Evolutionary conservation across 2,113 vertebrate species (phyloP), one percentile per base, ranked within the genome.

Genomic region (Pangasianodon gigas): DNA sequence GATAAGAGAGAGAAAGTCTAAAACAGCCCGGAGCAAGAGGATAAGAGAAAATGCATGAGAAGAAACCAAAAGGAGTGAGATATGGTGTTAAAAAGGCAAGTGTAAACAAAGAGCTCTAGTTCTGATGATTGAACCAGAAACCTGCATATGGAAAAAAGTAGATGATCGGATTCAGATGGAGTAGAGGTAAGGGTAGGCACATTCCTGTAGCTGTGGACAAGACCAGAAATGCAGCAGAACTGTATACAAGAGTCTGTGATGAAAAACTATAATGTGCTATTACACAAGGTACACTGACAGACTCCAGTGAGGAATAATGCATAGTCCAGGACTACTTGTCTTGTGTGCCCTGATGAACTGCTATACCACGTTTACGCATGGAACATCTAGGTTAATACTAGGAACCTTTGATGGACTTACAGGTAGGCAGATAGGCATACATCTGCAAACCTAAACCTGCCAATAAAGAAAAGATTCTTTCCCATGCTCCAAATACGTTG

Each of bases 111-210:
- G 11, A 83, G 46, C 51, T 85, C 89, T 87, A 87, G 82, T 82
- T 87, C 91, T 86, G 89, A 91, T 85, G 80, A 80, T 37, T 86
- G 84, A 77, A 89, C 82, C 60, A 88, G 87, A 88, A 79, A 81
- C 82, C 80, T 77, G 60, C 80, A n/a, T 80, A 89, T 56, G 37
- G 62, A 41, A 89, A 32, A 26, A 51, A 69, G 69, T 19, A 65
- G 85, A 83, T 89, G 89, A 90, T 90, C 69, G 65, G 62, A 85
- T 85, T 87, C 80, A 89, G 87, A 90, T 91, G 86, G 77, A 58
- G 65, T 24, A 32, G 29, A 77, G 67, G 19, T 84, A 26, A 21
- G 65, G 41, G 29, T 37, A 88, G n/a, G 83, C 19, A 84, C 82
- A 29, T 84, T 16, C 37, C 58, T 84, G 19, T 60, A 84, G 19